phyloP scores from a whole-genome alignment of 1,140 invertebrate genomes.

The Drosophila parvula region DNA sequence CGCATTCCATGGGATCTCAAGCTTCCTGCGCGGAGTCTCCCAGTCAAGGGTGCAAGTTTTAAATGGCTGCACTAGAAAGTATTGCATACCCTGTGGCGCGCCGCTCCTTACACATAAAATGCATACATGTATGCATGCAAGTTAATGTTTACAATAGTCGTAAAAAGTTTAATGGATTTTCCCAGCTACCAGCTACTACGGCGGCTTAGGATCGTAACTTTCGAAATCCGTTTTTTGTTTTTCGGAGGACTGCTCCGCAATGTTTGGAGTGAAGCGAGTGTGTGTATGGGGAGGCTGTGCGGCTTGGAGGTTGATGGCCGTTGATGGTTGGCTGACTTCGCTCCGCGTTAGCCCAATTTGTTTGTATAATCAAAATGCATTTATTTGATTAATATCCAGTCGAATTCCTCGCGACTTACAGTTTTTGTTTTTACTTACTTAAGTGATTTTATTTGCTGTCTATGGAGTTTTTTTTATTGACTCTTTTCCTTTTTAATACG shows the following conservation, averaged over 20 bases:
- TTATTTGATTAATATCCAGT: slow-evolving; percentile 59
- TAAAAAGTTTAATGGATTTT: slow-evolving; percentile 79
- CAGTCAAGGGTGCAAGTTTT: slow-evolving; percentile 44
- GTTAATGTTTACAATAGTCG: slow-evolving; percentile 76
- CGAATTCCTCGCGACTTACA: not conserved
- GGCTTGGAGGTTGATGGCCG: not conserved
- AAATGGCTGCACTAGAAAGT: slow-evolving; percentile 53
- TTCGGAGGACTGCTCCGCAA: not conserved
- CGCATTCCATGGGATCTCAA: slow-evolving; percentile 4
- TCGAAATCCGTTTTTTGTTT: slow-evolving; percentile 38
- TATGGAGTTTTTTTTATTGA: slow-evolving; percentile 42
- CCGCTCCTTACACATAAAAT: slow-evolving; percentile 63
- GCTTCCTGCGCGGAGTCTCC: not conserved
- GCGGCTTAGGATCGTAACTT: slow-evolving; percentile 46
- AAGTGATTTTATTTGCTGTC: slow-evolving; percentile 17
- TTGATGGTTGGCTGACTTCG: not conserved
- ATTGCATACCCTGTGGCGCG: slow-evolving; percentile 50
- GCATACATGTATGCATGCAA: slow-evolving; percentile 57
- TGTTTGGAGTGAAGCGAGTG: not conserved
- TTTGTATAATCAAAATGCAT: slow-evolving; percentile 56
- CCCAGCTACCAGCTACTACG: slow-evolving; percentile 23
- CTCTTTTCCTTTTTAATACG: no score
- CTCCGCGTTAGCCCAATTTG: slow-evolving; percentile 11
- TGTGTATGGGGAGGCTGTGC: no score
- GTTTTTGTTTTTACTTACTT: slow-evolving; percentile 24